These are phyloP conservation scores for Xenus cinereus DNA, from an alignment of 2,113 vertebrate genomes.

Conservation along the genomic window DNA sequence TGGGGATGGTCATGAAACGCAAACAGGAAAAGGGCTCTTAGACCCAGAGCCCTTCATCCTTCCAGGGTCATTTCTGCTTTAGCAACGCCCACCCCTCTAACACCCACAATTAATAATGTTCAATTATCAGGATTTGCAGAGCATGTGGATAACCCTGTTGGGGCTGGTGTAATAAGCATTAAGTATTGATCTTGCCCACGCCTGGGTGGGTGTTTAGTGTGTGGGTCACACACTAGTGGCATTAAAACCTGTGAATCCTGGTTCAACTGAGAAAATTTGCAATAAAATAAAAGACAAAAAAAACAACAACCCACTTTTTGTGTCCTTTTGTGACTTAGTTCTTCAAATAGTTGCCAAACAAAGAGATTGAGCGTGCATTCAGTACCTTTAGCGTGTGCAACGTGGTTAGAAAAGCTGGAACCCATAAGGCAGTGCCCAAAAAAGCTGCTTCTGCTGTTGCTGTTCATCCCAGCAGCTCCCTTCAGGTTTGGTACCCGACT, in stretches of 20 bases:
- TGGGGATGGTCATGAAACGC: background rate
- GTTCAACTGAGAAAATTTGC: background rate
- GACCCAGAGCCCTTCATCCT: background rate
- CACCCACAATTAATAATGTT: background rate
- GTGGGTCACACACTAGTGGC: background rate
- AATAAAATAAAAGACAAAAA: background rate
- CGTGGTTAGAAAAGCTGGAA: fast-evolving
- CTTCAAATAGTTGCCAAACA: background rate
- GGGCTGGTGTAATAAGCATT: background rate
- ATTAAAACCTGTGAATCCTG: background rate
- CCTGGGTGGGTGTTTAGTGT: background rate
- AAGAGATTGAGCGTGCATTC: fast-evolving
- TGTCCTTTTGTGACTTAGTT: background rate
- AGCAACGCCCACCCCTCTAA: background rate
- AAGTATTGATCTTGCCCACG: fast-evolving
- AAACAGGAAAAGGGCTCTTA: background rate
- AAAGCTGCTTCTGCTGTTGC: background rate
- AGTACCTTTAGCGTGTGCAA: fast-evolving
- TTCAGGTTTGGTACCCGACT: fast-evolving
- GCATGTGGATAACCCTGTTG: background rate
- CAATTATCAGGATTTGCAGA: background rate
- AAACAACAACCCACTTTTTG: background rate
- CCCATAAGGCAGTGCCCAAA: background rate
- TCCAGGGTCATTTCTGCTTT: background rate
- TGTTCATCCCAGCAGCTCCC: background rate